Conservation (phyloP, 2,797 vertebrate species). For the Columba guinea region DNA sequence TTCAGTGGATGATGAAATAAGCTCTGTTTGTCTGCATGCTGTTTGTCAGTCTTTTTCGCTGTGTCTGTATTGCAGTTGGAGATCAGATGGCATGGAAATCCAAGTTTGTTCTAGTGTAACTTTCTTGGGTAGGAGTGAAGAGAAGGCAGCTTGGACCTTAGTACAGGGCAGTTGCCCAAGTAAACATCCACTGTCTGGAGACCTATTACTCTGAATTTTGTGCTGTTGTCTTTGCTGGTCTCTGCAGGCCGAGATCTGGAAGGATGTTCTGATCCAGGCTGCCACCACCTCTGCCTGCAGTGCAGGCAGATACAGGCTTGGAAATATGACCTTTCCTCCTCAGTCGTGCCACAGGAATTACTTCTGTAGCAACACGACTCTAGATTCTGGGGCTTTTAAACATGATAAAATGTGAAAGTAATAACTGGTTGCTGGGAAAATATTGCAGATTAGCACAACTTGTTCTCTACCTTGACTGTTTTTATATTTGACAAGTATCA, state of each 20-base stretch:
- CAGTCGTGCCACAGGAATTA: neutral
- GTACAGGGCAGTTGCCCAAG: neutral
- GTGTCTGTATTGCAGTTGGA: neutral
- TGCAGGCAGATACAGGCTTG: neutral
- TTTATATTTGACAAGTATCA: constrained; percentile 53
- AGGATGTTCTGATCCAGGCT: neutral
- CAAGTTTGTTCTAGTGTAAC: neutral
- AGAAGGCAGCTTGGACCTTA: neutral
- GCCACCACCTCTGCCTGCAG: neutral
- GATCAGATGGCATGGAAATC: neutral
- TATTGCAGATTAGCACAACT: constrained; percentile 40
- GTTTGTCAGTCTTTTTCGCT: neutral
- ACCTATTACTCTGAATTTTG: neutral
- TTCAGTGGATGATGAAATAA: neutral
- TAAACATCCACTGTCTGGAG: neutral
- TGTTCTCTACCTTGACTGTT: constrained; percentile 49
- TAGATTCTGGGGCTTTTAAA: neutral
- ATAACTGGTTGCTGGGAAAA: constrained; percentile 40
- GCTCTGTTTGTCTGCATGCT: neutral
- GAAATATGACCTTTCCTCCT: neutral
- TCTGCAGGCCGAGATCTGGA: neutral
- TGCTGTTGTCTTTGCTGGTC: neutral
- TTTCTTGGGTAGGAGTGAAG: neutral
- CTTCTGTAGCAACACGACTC: neutral
- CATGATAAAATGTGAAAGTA: constrained; percentile 14